phyloP scores from a whole-genome alignment of 2,113 vertebrate genomes.

The Spheniscus mendiculus region DNA sequence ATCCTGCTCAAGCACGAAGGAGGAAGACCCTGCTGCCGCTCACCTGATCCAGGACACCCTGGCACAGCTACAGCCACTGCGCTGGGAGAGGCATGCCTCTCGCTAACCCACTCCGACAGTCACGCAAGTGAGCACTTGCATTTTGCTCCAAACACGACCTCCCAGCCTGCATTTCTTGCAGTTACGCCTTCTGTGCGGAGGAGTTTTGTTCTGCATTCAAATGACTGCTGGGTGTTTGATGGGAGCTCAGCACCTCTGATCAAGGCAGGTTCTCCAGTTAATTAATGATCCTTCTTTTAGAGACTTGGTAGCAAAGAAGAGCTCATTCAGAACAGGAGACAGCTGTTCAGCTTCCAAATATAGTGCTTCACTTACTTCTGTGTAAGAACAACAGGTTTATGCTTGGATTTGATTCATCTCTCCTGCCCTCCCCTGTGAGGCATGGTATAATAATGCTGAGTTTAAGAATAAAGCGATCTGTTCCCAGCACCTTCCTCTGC shows the following conservation, averaged over 20 bases:
- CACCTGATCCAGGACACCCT: background rate
- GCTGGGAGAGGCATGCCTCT: background rate
- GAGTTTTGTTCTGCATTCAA: background rate
- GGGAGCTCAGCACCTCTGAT: background rate
- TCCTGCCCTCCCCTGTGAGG: background rate
- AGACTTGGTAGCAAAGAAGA: background rate
- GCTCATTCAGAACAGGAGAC: conserved; percentile 9
- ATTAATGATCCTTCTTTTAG: background rate
- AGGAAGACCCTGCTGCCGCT: background rate
- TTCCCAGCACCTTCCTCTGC: background rate
- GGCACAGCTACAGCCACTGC: background rate
- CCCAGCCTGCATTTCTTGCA: background rate
- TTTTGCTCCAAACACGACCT: background rate
- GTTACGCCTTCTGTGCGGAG: accelerated
- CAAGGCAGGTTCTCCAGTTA: background rate
- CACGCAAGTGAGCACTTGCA: background rate
- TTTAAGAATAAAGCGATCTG: conserved; percentile 13
- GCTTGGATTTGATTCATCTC: conserved; percentile 1
- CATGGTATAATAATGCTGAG: background rate
- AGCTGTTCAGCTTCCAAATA: conserved; percentile 12
- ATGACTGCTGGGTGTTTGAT: background rate
- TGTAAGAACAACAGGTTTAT: conserved; percentile 23
- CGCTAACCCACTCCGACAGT: background rate
- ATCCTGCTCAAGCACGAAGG: background rate
- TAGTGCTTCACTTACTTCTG: background rate